phyloP scores from a whole-genome alignment of 2,797 vertebrate genomes.

The Tenualosa ilisha region DNA sequence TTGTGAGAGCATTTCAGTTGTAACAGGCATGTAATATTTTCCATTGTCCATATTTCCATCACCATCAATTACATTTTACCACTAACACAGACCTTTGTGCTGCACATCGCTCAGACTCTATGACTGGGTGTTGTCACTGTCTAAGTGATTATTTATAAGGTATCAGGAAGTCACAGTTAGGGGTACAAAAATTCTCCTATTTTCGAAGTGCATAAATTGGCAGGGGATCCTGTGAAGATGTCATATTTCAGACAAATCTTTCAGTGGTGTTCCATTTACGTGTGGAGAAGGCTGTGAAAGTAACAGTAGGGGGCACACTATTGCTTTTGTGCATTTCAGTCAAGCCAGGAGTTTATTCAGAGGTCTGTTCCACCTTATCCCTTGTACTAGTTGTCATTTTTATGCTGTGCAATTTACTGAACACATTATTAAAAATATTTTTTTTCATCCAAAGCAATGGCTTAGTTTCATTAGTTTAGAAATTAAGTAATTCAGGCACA shows the following conservation, averaged over 20 bases:
- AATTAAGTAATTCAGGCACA: not conserved
- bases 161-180: not conserved
- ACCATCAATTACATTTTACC: not conserved
- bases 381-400: not conserved
- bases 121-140: not conserved
- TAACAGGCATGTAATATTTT: not conserved
- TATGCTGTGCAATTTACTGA: not conserved
- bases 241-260: constrained; percentile 13
- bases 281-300: not conserved
- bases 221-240: not conserved
- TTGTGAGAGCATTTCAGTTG: not conserved
- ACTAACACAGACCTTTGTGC: not conserved
- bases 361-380: constrained; percentile 13
- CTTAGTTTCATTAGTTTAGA: not conserved
- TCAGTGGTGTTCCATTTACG: not conserved
- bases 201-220: not conserved
- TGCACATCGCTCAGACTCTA: not conserved
- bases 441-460: not conserved
- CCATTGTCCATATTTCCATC: not conserved
- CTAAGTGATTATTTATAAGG: constrained; percentile 10
- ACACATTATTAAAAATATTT: not conserved
- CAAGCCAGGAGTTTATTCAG: not conserved
- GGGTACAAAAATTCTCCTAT: not conserved
- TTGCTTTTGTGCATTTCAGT: constrained; percentile 13
- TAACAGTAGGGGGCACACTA: constrained; percentile 14